These are phyloP conservation scores for Casuarius casuarius DNA, from an alignment of 2,113 vertebrate genomes.

Conservation along the genomic window DNA sequence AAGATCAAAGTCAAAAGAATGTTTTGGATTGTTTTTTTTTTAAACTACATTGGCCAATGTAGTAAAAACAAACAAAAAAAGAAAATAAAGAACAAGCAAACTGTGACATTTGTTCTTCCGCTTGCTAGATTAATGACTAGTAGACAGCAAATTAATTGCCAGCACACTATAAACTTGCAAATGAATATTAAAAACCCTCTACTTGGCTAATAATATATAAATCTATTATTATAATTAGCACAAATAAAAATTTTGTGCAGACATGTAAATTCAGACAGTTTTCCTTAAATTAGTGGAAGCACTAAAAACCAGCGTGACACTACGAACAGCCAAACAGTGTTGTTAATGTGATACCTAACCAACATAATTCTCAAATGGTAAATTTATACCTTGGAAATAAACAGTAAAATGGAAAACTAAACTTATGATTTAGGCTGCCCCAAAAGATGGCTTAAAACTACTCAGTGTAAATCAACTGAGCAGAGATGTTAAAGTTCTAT, in stretches of 20 bases:
- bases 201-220: slow-evolving; percentile 48
- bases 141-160: slow-evolving; percentile 14
- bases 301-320: slow-evolving; percentile 51
- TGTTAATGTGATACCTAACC: background rate
- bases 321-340: slow-evolving; percentile 11
- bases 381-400: slow-evolving; percentile 52
- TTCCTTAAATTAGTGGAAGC: slow-evolving; percentile 45
- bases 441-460: slow-evolving; percentile 31
- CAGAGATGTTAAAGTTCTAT: background rate
- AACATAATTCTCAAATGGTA: slow-evolving; percentile 56
- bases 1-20: background rate
- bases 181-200: slow-evolving; percentile 22
- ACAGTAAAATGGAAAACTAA: background rate
- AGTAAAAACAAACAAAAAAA: background rate
- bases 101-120: slow-evolving; percentile 36
- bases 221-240: slow-evolving; percentile 33
- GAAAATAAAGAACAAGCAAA: background rate
- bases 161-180: slow-evolving; percentile 6
- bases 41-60: background rate
- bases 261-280: slow-evolving; percentile 24
- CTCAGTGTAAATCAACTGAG: slow-evolving; percentile 40
- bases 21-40: background rate
- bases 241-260: slow-evolving; percentile 26
- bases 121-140: slow-evolving; percentile 39
- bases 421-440: slow-evolving; percentile 35